These are phyloP conservation scores for Lepidonotus clava DNA, from an alignment of 2,888 invertebrate genomes.

Conservation along the genomic window DNA sequence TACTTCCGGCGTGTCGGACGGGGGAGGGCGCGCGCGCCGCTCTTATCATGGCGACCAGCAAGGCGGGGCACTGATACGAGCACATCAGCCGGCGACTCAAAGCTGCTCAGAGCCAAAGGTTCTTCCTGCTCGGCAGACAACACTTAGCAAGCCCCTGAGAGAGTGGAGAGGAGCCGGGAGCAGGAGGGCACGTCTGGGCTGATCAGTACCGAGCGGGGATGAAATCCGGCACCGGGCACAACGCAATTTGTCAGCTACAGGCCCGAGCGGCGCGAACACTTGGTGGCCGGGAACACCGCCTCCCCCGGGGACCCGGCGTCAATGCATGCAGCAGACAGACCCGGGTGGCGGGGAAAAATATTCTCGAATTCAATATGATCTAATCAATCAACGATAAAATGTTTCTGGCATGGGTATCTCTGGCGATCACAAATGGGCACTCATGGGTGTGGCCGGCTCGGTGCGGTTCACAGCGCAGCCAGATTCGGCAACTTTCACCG, in stretches of 20 bases:
- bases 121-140: slow-evolving; percentile 12
- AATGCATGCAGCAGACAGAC: not conserved
- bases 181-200: not conserved
- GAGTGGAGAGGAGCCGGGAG: not conserved
- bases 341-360: not conserved
- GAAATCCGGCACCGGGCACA: not conserved
- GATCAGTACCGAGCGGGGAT: not conserved
- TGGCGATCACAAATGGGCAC: not conserved
- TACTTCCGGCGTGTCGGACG: slow-evolving; percentile 8
- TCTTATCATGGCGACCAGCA: not conserved
- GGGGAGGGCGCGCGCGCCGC: not conserved
- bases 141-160: not conserved
- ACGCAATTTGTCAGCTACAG: not conserved
- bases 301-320: not conserved
- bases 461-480: not conserved
- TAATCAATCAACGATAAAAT: slow-evolving; percentile 15
- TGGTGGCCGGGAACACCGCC: not conserved
- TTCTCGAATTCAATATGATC: not conserved
- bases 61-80: not conserved
- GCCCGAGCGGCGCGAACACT: not conserved
- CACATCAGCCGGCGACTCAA: not conserved
- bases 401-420: not conserved
- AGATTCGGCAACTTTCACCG: not conserved
- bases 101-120: slow-evolving; percentile 31
- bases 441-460: not conserved